Base-by-base conservation (phyloP, 2,113 vertebrate species). In the Chloroceryle aenea region DNA sequence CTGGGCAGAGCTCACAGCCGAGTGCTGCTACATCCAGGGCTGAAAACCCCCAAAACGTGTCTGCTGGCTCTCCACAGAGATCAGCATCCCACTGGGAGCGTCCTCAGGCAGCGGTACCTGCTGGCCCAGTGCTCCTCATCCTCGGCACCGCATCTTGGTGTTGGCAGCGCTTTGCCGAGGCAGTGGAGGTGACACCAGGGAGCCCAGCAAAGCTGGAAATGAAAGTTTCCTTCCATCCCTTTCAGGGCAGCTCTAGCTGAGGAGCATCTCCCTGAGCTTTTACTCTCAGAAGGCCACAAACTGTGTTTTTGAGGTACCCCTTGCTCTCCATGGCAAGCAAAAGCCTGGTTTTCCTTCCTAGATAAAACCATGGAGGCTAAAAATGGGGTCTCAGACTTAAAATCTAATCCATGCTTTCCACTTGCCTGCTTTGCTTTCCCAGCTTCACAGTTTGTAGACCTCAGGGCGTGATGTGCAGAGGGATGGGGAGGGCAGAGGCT, bases 21-120 rank as follows among this genome's bases (percentile, higher is more conserved):
- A 2, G 5, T 17, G 7, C 26, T 32, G 34, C 26, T 3, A 3
- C 32, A 38, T 55, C 42, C 25, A 10, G 52, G 30, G n/a, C 50
- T 63, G 45, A 26, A 76, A 26, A 1, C 6, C 6, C 13, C n/a
- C 11, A 1, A 16, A 61, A 61, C 2, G 12, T 25, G 6, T 32
- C 73, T 58, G 7, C 36, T 32, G 14, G 22, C 38, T 64, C 9
- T 68, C n/a, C 3, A 3, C 19, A 53, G 0, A 9, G 16, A 5
- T 75, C 69, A 63, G 56, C 36, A n/a, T 40, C 69, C 36, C 62
- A 18, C 25, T 4, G 2, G 0, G 1, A 61, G 40, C 1, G 3
- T 53, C 42, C 26, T 19, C 23, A 40, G 58, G 40, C 42, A 29
- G 36, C 36, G 3, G 4, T 43, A 50, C 38, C 56, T 7, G 1